These are phyloP conservation scores for Melanchra persicariae DNA, from an alignment of 2,888 invertebrate genomes.

Conservation along the genomic window DNA sequence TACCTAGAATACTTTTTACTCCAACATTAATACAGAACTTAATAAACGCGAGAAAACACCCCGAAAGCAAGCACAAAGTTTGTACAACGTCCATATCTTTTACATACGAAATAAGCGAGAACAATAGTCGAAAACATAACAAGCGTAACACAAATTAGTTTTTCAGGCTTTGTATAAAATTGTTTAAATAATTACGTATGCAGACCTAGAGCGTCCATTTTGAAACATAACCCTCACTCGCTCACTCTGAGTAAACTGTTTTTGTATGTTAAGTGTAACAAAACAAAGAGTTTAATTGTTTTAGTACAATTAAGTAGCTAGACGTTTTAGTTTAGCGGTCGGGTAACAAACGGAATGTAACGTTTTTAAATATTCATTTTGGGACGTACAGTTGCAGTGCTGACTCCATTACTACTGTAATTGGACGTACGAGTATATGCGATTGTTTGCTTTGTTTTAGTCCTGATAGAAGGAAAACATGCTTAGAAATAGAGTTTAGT, in stretches of 20 bases:
- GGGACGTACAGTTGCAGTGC: slow-evolving; percentile 7
- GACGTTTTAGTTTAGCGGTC: slow-evolving; percentile 55
- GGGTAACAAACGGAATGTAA: slow-evolving; percentile 37
- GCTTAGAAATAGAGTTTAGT: not conserved
- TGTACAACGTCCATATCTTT: slow-evolving; percentile 42
- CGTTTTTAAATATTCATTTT: slow-evolving; percentile 58
- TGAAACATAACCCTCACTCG: slow-evolving; percentile 54
- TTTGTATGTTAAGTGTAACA: slow-evolving; percentile 67
- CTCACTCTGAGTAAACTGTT: slow-evolving; percentile 64
- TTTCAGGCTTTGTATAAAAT: slow-evolving; percentile 62
- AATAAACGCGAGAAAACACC: slow-evolving; percentile 13
- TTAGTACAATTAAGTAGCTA: slow-evolving; percentile 59
- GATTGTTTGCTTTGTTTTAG: slow-evolving; percentile 18
- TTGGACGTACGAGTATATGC: slow-evolving; percentile 17
- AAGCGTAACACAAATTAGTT: slow-evolving; percentile 56
- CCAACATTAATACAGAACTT: slow-evolving; percentile 6
- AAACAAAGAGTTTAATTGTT: slow-evolving; percentile 67
- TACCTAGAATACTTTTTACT: not conserved
- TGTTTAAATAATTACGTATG: slow-evolving; percentile 57
- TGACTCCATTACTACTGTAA: slow-evolving; percentile 32
- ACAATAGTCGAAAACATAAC: slow-evolving; percentile 57
- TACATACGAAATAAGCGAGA: slow-evolving; percentile 47
- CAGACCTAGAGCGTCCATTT: slow-evolving; percentile 45
- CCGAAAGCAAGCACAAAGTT: slow-evolving; percentile 20
- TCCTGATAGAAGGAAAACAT: slow-evolving; percentile 6